phyloP scores from a whole-genome alignment of 2,888 invertebrate genomes.

The Cryptus armator region DNA sequence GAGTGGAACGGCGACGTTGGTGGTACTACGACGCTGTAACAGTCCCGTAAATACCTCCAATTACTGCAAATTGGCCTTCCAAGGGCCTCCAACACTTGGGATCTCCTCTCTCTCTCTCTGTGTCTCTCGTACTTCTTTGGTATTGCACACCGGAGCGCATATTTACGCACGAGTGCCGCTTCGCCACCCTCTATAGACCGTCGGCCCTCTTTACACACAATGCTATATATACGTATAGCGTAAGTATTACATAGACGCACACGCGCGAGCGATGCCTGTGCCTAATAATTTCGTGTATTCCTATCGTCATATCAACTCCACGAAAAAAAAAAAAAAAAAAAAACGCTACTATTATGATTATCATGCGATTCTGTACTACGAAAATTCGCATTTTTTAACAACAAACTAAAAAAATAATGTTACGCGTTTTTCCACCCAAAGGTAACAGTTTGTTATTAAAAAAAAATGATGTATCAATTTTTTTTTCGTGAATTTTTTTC shows the following conservation, averaged over 20 bases:
- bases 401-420: no score
- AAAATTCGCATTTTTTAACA: neutral
- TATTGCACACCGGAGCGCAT: slow-evolving; percentile 43
- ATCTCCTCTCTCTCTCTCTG: neutral
- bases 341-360: slow-evolving; percentile 21
- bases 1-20: slow-evolving; percentile 30
- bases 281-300: slow-evolving; percentile 17
- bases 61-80: slow-evolving; percentile 73
- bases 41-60: slow-evolving; percentile 73
- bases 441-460: no score
- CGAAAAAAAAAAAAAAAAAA: neutral
- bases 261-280: neutral
- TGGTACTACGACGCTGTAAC: slow-evolving; percentile 62
- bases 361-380: slow-evolving; percentile 9
- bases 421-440: no score
- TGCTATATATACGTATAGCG: neutral
- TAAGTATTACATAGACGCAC: neutral
- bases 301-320: slow-evolving; percentile 3
- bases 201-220: slow-evolving; percentile 26
- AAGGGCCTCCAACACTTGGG: slow-evolving; percentile 56
- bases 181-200: slow-evolving; percentile 16
- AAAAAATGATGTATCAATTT: no score
- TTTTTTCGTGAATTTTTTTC: neutral
- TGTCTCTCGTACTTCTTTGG: neutral
- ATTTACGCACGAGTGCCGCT: slow-evolving; percentile 51